These are phyloP conservation scores for Caenorhabditis sp. DNA, from an alignment of 2,888 invertebrate genomes.

Conservation along the genomic window DNA sequence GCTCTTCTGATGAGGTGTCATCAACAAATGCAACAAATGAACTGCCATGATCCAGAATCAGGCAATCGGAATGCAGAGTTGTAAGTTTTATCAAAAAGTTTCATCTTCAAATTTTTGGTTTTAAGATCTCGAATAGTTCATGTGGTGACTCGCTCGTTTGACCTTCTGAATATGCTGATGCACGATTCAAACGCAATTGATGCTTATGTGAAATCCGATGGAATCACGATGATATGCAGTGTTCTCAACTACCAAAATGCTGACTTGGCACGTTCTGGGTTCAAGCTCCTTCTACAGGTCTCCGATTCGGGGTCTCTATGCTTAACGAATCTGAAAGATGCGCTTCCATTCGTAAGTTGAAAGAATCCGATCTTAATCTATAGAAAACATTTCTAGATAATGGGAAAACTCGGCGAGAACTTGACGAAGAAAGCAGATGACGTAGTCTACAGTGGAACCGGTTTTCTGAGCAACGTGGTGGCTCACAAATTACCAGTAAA, in stretches of 20 bases:
- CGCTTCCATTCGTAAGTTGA: conserved; percentile 53
- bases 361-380: no score
- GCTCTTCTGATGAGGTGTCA: conserved; percentile 9
- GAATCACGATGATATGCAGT: conserved; percentile 17
- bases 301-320: conserved; percentile 47
- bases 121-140: conserved; percentile 9
- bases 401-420: background rate
- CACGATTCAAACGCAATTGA: conserved; percentile 37
- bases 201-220: conserved; percentile 34
- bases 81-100: background rate
- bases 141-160: conserved; percentile 18
- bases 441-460: conserved; percentile 49
- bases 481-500: conserved; percentile 55
- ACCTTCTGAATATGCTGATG: conserved; percentile 37
- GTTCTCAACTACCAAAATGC: conserved; percentile 6
- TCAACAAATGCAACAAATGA: background rate
- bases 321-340: conserved; percentile 10
- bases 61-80: background rate
- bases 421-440: conserved; percentile 10
- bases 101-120: background rate
- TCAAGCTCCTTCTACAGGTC: conserved; percentile 45
- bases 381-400: background rate
- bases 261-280: conserved; percentile 12
- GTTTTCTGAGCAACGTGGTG: conserved; percentile 57
- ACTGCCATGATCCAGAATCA: background rate